Conservation (phyloP, 2,113 vertebrate species). For the Crotalus horridus region DNA sequence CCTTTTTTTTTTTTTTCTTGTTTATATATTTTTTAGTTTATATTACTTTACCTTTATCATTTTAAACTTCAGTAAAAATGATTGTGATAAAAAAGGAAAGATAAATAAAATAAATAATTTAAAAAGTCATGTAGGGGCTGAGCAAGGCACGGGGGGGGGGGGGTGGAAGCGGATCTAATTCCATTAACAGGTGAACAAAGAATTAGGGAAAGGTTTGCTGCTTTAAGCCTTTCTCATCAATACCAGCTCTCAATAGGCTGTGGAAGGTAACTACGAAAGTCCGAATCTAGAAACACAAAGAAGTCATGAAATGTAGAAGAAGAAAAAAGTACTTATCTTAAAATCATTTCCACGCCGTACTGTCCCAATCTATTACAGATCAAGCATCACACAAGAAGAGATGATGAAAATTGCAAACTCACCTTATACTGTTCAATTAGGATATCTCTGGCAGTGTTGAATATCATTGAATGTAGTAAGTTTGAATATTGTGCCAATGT, state of each 20-base stretch:
- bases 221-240: neutral
- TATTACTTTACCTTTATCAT: no score
- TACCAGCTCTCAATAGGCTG: neutral
- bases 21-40: no score
- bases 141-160: neutral
- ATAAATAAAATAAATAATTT: neutral
- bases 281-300: neutral
- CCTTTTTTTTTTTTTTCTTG: no score
- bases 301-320: neutral
- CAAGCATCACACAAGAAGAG: neutral
- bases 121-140: neutral
- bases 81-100: neutral
- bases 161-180: neutral
- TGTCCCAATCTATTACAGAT: neutral
- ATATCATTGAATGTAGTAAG: constrained; percentile 76
- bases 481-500: constrained; percentile 78
- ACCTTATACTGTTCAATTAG: constrained; percentile 81
- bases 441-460: constrained; percentile 76
- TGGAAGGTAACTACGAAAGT: neutral
- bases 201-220: neutral
- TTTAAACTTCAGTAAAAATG: neutral
- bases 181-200: neutral
- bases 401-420: constrained; percentile 1
- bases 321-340: neutral
- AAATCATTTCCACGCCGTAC: neutral